Evolutionary conservation across 2,888 invertebrate genomes (phyloP).

Genomic region (Cryptus viduatorius): DNA sequence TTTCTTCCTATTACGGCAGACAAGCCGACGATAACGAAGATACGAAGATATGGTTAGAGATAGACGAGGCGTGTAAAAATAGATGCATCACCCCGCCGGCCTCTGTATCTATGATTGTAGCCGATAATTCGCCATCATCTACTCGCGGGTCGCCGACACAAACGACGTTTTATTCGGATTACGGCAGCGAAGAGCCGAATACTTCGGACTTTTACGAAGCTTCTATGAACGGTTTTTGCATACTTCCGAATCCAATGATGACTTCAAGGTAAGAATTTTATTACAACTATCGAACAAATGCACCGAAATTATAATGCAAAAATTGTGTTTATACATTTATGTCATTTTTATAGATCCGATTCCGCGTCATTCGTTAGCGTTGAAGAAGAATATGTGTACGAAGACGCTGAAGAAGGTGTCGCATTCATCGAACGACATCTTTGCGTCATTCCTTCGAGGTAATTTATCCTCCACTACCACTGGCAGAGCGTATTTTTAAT

Average conservation of each 20-base stretch:
- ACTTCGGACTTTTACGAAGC: conserved; percentile 39
- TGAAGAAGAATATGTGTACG: conserved; percentile 91
- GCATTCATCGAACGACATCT: conserved; percentile 89
- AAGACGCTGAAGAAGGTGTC: conserved; percentile 90
- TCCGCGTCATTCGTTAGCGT: conserved; percentile 86
- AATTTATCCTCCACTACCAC: conserved; percentile 36
- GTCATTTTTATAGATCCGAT: conserved; percentile 55
- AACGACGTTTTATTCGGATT: conserved; percentile 47
- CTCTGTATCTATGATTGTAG: conserved; percentile 58
- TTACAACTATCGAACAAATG: neutral
- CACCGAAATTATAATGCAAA: conserved; percentile 17
- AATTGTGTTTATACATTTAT: conserved; percentile 9
- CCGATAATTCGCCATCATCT: conserved; percentile 51
- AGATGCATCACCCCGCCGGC: conserved; percentile 64
- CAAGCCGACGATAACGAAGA: conserved; percentile 44
- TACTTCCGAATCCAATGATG: conserved; percentile 19
- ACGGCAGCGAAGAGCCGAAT: conserved; percentile 41
- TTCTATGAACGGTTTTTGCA: neutral
- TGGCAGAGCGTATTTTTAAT: neutral
- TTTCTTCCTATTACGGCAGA: neutral
- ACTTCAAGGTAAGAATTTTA: conserved; percentile 36
- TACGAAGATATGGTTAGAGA: conserved; percentile 58
- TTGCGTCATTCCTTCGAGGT: conserved; percentile 87
- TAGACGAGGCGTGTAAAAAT: conserved; percentile 59
- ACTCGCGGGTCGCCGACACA: conserved; percentile 8